Evolutionary conservation across 1,140 invertebrate genomes (phyloP).

Genomic region (Bradysia coprophila): DNA sequence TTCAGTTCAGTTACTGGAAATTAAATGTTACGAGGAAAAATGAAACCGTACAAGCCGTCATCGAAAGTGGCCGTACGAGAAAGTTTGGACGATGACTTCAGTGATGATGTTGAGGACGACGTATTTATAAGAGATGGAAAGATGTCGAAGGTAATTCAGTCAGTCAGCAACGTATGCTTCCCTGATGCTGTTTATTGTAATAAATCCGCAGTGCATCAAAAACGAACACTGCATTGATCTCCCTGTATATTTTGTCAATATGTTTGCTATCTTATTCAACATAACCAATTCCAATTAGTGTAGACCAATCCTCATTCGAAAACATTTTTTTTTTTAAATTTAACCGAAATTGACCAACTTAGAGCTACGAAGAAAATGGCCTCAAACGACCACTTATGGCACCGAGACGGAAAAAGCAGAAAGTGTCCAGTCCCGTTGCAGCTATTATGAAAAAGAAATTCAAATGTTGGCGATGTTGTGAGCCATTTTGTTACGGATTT

Average conservation of each 20-base stretch:
- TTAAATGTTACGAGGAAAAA: too few species aligned
- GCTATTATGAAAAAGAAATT: conserved; percentile 26
- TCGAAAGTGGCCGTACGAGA: conserved; percentile 21
- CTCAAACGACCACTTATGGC: conserved; percentile 60
- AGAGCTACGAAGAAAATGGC: conserved; percentile 44
- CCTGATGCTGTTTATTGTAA: background rate
- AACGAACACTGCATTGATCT: too few species aligned
- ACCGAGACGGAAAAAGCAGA: conserved; percentile 31
- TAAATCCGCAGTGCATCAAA: background rate
- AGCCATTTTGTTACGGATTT: conserved; percentile 39
- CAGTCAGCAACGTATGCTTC: background rate
- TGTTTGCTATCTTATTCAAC: too few species aligned
- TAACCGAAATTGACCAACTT: too few species aligned
- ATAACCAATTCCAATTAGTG: too few species aligned
- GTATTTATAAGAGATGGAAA: conserved; percentile 56
- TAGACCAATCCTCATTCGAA: too few species aligned
- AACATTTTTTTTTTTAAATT: too few species aligned
- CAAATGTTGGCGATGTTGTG: conserved; percentile 33
- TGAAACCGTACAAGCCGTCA: conserved; percentile 24
- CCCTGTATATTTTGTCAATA: too few species aligned
- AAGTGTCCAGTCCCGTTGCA: conserved; percentile 7
- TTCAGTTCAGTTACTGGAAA: too few species aligned
- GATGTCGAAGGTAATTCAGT: conserved; percentile 19
- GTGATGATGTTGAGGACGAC: conserved; percentile 51
- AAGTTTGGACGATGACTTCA: conserved; percentile 22